A percentile compares a stretch with the other conserved stretches of the same genome.
Evolutionary conservation across 2,888 invertebrate genomes (phyloP).

Genomic region (Tetranychus piercei): DNA sequence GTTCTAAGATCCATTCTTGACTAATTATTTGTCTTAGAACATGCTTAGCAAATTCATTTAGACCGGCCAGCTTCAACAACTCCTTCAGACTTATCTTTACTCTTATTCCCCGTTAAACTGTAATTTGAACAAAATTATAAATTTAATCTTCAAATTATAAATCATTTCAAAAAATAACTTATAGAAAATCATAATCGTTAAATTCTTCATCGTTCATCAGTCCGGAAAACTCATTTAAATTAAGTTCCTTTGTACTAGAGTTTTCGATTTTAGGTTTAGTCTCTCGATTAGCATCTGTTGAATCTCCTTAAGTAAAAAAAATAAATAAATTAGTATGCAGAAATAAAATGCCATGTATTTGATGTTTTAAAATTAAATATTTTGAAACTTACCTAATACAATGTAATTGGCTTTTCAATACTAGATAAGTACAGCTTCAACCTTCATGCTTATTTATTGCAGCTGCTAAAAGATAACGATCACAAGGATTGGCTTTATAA

Average conservation of each 20-base stretch:
- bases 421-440: slow-evolving; percentile 77
- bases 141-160: not conserved
- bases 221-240: slow-evolving; percentile 64
- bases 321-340: not conserved
- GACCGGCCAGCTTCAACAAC: slow-evolving; percentile 37
- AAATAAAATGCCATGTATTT: not conserved
- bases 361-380: not conserved
- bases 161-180: slow-evolving; percentile 21
- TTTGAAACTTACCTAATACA: slow-evolving; percentile 31
- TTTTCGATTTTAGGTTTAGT: slow-evolving; percentile 26
- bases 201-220: slow-evolving; percentile 55
- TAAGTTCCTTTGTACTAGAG: slow-evolving; percentile 43
- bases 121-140: not conserved
- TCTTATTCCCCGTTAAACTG: slow-evolving; percentile 19
- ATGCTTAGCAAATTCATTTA: slow-evolving; percentile 76
- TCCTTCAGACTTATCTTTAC: slow-evolving; percentile 15
- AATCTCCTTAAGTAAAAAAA: slow-evolving; percentile 22
- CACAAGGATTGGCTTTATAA: slow-evolving; percentile 56
- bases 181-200: slow-evolving; percentile 39
- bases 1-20: slow-evolving; percentile 88
- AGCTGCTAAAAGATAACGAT: slow-evolving; percentile 75
- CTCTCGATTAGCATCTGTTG: slow-evolving; percentile 23
- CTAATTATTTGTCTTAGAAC: slow-evolving; percentile 84
- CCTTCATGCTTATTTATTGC: slow-evolving; percentile 79
- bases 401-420: slow-evolving; percentile 53